A percentile compares a stretch with the other conserved stretches of the same genome.
These are phyloP conservation scores for Catalaphyllia jardinei DNA, from an alignment of 64 coral and sea anemone genomes.

Conservation along the genomic window DNA sequence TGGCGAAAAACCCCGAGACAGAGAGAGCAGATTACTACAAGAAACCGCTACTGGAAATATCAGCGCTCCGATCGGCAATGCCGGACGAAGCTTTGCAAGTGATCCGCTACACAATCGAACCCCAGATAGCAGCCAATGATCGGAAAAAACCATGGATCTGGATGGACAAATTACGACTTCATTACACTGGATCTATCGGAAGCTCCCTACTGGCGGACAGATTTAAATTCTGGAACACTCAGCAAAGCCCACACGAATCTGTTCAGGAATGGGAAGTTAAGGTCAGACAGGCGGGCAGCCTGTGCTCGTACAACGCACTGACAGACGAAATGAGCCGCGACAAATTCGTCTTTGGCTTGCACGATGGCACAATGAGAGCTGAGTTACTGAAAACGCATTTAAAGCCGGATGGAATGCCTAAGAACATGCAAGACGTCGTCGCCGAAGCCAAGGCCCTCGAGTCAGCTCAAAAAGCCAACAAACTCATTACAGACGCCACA, in stretches of 20 bases:
- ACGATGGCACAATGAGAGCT: slow-evolving; percentile 1
- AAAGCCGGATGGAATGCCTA: slow-evolving; percentile 18
- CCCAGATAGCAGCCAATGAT: not conserved
- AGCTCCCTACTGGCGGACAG: slow-evolving; percentile 21
- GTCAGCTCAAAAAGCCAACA: slow-evolving; percentile 32
- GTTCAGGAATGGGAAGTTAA: slow-evolving; percentile 50
- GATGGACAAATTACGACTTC: slow-evolving; percentile 21
- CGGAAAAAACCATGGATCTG: slow-evolving; percentile 27
- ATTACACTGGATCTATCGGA: slow-evolving; percentile 12
- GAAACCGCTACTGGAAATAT: slow-evolving; percentile 26
- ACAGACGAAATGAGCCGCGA: slow-evolving; percentile 13
- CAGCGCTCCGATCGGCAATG: slow-evolving; percentile 39
- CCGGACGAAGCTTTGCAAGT: slow-evolving; percentile 34
- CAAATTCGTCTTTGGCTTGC: slow-evolving; percentile 57
- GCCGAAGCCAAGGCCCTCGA: slow-evolving; percentile 36
- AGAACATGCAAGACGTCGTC: slow-evolving; percentile 21
- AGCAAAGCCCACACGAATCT: not conserved
- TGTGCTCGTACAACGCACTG: slow-evolving; percentile 5
- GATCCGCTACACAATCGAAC: slow-evolving; percentile 24
- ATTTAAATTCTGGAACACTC: slow-evolving; percentile 52
- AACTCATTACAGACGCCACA: slow-evolving; percentile 33
- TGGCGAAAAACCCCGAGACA: slow-evolving; percentile 19
- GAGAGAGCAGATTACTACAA: slow-evolving; percentile 15
- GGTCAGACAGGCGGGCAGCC: not conserved
- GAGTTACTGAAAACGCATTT: slow-evolving; percentile 59